Conservation (phyloP, 2,888 invertebrate species). For the Hydropsyche betteni region DNA sequence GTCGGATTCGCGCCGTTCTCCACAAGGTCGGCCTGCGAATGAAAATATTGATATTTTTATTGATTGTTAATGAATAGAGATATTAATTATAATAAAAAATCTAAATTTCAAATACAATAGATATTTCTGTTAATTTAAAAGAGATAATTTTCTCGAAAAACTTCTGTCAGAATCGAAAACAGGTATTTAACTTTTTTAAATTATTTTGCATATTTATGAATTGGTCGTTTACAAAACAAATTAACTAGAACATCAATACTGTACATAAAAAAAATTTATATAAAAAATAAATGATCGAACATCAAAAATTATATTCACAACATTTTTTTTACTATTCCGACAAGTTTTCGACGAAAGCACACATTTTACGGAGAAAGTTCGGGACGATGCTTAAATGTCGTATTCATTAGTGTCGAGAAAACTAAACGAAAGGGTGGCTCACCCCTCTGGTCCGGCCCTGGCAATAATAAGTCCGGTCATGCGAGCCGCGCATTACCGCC, state of each 20-base stretch:
- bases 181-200: too few relatives aligned
- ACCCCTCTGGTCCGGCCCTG: constrained; percentile 1
- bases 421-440: constrained; percentile 32
- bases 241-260: too few relatives aligned
- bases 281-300: too few relatives aligned
- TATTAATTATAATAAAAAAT: constrained; percentile 9
- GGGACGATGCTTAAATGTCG: constrained; percentile 24
- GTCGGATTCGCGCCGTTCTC: not conserved
- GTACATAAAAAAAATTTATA: too few relatives aligned
- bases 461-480: constrained; percentile 46
- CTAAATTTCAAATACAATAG: not conserved
- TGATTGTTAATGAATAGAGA: not conserved
- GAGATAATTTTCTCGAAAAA: too few relatives aligned
- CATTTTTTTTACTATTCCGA: not conserved
- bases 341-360: not conserved
- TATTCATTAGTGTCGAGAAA: constrained; percentile 23
- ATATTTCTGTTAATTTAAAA: too few relatives aligned
- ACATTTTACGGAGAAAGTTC: not conserved
- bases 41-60: constrained; percentile 22
- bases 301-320: too few relatives aligned
- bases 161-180: too few relatives aligned
- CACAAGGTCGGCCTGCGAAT: not conserved
- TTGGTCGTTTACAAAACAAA: too few relatives aligned
- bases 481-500: constrained; percentile 48
- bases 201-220: too few relatives aligned